phyloP scores from a whole-genome alignment of 2,797 vertebrate genomes.

The Argentina silus region DNA sequence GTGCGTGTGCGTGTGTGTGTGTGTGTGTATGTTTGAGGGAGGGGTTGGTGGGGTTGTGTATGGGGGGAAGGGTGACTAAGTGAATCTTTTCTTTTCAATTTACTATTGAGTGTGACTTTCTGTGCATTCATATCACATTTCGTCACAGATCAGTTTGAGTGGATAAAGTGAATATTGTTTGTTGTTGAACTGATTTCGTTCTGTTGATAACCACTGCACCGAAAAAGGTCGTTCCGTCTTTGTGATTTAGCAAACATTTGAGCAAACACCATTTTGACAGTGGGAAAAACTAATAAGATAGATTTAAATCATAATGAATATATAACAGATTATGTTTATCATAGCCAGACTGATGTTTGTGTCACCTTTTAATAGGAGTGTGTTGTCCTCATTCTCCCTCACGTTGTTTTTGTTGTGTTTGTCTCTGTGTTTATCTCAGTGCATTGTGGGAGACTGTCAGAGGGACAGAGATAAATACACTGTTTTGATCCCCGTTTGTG shows the following conservation, averaged over 20 bases:
- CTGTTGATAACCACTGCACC: background rate
- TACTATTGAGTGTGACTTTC: background rate
- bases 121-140: too few relatives aligned
- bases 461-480: constrained; percentile 58
- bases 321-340: constrained; percentile 34
- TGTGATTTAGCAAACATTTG: constrained; percentile 10
- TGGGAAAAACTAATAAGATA: constrained; percentile 38
- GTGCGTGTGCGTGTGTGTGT: too few relatives aligned
- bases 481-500: constrained; percentile 61
- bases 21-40: too few relatives aligned
- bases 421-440: constrained; percentile 56
- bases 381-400: constrained; percentile 32
- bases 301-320: background rate
- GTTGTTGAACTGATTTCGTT: background rate
- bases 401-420: constrained; percentile 48
- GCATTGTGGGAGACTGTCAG: constrained; percentile 45
- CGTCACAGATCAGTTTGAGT: too few relatives aligned
- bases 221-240: constrained; percentile 5
- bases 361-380: constrained; percentile 20
- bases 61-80: too few relatives aligned
- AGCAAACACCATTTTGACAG: constrained; percentile 20
- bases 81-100: too few relatives aligned
- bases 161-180: too few relatives aligned
- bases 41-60: too few relatives aligned
- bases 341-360: background rate